Evolutionary conservation across 2,888 invertebrate species (phyloP), one percentile per base, ranked within the genome.

Genomic region (Tuberolachnus salignus): DNA sequence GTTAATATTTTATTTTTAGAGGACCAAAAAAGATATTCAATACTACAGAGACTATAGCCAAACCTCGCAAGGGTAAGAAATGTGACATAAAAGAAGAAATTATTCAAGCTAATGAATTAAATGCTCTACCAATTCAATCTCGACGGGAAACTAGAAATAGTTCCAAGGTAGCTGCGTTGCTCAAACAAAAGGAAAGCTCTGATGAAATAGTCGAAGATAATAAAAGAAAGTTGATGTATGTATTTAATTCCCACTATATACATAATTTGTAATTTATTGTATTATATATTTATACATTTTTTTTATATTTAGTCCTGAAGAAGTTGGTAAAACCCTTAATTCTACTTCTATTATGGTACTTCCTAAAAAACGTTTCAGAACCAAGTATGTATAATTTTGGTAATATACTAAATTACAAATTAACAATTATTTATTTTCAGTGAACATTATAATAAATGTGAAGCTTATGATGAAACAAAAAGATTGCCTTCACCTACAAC

Each of bases 91-190:
- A 59, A 78, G 67, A 75, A 59, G 75, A 66, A 67, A 51, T 26
- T 44, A 57, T 34, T 42, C 57, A 78, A 57, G 6, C 26, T 57
- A 0, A 14, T 49, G 66, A 55, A 59, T 44, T 66, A 66, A 59
- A 21, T 49, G n/a, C 59, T 67, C 49, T 67, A 67, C 67, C 75
- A 57, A 55, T 57, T 42, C 67, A 78, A 67, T 78, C 75, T 49
- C 67, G 67, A 0, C 67, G 75, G 21, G 75, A 78, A 51, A 78
- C 75, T 34, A 78, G 75, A 67, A 78, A 78, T 69, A 78, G 75
- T 78, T 34, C 57, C 34, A 78, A 78, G 23, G 49, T 21, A 34
- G 57, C 67, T 49, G 57, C 57, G 9, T 11, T 78, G 13, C 67
- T 16, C 16, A 78, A 78, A 69, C 46, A 59, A 78, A 67, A 59